These are phyloP conservation scores for Diaprepes abbreviatus DNA, from an alignment of 2,888 invertebrate species.

Conservation along the genomic window DNA sequence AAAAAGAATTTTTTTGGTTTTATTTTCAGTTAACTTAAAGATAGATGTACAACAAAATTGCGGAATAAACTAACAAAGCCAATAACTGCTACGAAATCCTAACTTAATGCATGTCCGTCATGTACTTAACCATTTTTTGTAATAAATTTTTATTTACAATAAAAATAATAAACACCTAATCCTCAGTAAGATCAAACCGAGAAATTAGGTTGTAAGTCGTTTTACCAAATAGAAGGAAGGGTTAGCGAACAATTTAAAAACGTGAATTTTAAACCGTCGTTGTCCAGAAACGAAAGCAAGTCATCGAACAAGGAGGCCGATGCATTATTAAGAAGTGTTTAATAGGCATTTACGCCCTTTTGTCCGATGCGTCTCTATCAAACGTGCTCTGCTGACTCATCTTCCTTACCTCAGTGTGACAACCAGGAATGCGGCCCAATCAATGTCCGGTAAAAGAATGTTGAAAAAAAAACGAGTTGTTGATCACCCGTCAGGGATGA, in stretches of 20 bases:
- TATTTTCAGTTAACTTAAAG: too few relatives aligned
- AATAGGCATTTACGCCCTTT: constrained; percentile 67
- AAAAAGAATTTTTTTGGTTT: too few relatives aligned
- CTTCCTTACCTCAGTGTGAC: constrained; percentile 50
- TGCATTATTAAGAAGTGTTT: constrained; percentile 58
- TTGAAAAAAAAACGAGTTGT: constrained; percentile 32
- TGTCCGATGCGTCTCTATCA: constrained; percentile 65
- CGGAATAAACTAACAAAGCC: too few relatives aligned
- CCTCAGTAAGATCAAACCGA: too few relatives aligned
- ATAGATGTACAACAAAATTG: too few relatives aligned
- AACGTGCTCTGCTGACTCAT: constrained; percentile 60
- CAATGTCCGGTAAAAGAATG: constrained; percentile 44
- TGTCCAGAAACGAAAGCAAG: constrained; percentile 8
- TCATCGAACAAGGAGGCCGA: constrained; percentile 37
- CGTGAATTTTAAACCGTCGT: constrained; percentile 10
- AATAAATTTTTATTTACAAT: too few relatives aligned
- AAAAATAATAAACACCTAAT: too few relatives aligned
- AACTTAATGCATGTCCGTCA: too few relatives aligned
- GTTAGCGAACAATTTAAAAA: constrained; percentile 9
- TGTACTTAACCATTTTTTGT: too few relatives aligned
- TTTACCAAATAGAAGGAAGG: neutral
- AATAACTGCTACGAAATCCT: too few relatives aligned
- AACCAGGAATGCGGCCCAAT: constrained; percentile 49
- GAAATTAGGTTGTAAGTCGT: too few relatives aligned
- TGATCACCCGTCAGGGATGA: constrained; percentile 48